phyloP scores from a whole-genome alignment of 2,888 invertebrate genomes.

The Erebia palarica region DNA sequence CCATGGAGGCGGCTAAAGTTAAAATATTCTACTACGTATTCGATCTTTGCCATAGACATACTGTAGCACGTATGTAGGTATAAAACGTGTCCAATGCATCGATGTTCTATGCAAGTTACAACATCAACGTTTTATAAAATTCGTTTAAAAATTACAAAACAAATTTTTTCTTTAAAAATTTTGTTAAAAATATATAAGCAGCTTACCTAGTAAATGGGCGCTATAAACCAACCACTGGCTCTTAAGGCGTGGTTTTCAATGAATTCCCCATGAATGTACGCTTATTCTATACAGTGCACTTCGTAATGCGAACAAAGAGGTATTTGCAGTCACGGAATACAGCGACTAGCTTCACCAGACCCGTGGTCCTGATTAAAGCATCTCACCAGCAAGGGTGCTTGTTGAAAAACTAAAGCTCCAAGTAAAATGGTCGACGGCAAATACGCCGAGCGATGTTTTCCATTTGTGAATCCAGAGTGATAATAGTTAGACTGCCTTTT shows the following conservation, averaged over 20 bases:
- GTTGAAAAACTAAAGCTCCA: slow-evolving; percentile 27
- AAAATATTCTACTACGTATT: no score
- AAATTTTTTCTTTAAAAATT: background rate
- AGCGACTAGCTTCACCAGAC: slow-evolving; percentile 30
- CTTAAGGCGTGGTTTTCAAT: slow-evolving; percentile 38
- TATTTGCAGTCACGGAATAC: slow-evolving; percentile 33
- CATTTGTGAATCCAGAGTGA: slow-evolving; percentile 33
- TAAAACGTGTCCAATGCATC: no score
- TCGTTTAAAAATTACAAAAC: background rate
- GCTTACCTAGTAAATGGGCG: background rate
- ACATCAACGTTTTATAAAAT: background rate
- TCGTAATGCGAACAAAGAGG: slow-evolving; percentile 38
- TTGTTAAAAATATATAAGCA: background rate
- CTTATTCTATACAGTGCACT: slow-evolving; percentile 38
- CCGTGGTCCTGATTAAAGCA: slow-evolving; percentile 34
- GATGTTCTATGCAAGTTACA: no score
- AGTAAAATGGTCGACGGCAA: slow-evolving; percentile 28
- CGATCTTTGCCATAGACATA: no score
- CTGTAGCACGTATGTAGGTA: no score
- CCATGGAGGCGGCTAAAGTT: no score
- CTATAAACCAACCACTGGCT: slow-evolving; percentile 14
- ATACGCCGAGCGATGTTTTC: slow-evolving; percentile 29
- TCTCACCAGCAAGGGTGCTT: slow-evolving; percentile 24
- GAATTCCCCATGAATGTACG: slow-evolving; percentile 38
- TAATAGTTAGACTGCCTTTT: slow-evolving; percentile 36